Evolutionary conservation across 2,888 invertebrate genomes (phyloP), one percentile per base, ranked within the genome.

Genomic region (Neoscelio sp.): DNA sequence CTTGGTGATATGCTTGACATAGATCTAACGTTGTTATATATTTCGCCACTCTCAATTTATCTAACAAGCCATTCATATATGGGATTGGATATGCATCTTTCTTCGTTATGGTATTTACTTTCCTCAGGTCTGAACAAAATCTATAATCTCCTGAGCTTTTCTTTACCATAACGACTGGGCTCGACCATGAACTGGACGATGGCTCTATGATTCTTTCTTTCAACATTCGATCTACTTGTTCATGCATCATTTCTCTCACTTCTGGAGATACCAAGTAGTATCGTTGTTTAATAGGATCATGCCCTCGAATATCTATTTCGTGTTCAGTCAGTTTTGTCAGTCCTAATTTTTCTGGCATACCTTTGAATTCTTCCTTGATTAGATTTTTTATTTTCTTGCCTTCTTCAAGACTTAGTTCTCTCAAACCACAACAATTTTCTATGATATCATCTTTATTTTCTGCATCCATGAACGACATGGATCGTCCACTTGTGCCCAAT

Each of bases 191-290:
- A 30, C 71, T 76, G 0, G 23, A 2, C 2, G 67, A 64, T 0
- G 30, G 50, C 26, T 75, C 70, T 0, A 89, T 83, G 0, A 88
- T 83, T 0, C 82, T 85, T 0, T 78, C 35, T 0, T 35, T 44
- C 0, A 89, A 15, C 88, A 89, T 88, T 0, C 81, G 46, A 17
- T 87, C 84, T 0, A 89, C 80, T 58, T 87, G 85, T 0, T 7
- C 20, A 8, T 79, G 23, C 28, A 78, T 75, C 0, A 13, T 23
- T 6, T 68, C 48, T 4, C 23, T 50, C 0, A 75, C 28, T 0
- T 35, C 35, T 0, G 60, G 74, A 0, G 71, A 78, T 0, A 78
- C 65, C 1, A 20, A 42, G 13, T 70, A 67, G 10, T 67, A 65
- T n/a, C 54, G 15, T 15, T 74, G 77, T 3, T 46, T 28, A n/a